Base-by-base conservation (phyloP, 2,797 vertebrate genomes). In the Rhynchonycteris naso region DNA sequence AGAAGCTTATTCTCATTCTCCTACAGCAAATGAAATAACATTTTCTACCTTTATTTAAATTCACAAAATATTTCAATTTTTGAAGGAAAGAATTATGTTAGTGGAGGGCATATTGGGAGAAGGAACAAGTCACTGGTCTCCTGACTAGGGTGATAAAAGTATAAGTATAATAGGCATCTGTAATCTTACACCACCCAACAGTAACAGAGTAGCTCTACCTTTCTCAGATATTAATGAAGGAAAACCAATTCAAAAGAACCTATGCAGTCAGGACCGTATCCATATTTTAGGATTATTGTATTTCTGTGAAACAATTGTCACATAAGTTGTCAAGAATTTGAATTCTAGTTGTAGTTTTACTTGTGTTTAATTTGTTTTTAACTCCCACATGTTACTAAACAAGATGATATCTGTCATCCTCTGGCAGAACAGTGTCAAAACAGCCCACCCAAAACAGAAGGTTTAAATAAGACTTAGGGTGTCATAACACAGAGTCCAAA, bases 1-100 rank as follows among this genome's bases (percentile, higher is more conserved):
- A 82, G 28, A 91, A 72, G 19, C 72, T 82, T 90, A 76, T 33
- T 71, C 63, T 94, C n/a, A 61, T 66, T 63, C 33, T 82, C 71
- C 56, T 78, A 58, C 4, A 94, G 47, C 50, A 89, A 94, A 69
- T 86, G 35, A 93, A 91, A 71, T 65, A 76, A 86, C 1, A 81
- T 78, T 85, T 68, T 87, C 43, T 72, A 69, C 38, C 14, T 63
- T 52, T 63, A 74, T n/a, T 47, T 91, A 66, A 82, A 93, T 59
- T 82, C 52, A 76, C 11, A 88, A 58, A 75, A 52, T 85, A 76
- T 59, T 35, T 74, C 11, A 58, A n/a, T 72, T 50, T 79, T 43
- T 87, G 43, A 88, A 65, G 24, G 33, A 86, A 7, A 86, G 43
- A 87, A 94, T 1, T 86, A n/a, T 83, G 33, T 71, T 63, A 85